Percentiles rank a stretch among this genome's conserved stretches.
These are phyloP conservation scores for Cydia pomonella DNA, from an alignment of 1,140 invertebrate species.

Conservation along the genomic window DNA sequence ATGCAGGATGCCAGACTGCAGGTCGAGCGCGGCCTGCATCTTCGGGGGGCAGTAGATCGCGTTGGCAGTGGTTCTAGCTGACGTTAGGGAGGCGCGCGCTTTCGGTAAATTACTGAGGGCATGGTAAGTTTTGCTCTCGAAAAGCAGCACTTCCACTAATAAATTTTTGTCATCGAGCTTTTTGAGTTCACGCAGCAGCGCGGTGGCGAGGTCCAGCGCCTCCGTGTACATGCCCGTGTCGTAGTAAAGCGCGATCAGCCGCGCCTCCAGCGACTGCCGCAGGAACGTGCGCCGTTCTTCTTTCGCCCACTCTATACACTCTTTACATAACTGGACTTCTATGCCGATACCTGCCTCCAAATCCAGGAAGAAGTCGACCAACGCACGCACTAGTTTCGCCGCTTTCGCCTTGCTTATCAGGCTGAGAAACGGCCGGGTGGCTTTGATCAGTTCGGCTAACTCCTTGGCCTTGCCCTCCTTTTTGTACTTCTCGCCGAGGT, in stretches of 20 bases:
- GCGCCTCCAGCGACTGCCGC: conserved; percentile 96
- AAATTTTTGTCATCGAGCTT: conserved; percentile 99
- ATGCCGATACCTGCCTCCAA: conserved; percentile 96
- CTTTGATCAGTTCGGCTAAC: conserved; percentile 95
- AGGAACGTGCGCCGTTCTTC: conserved; percentile 98
- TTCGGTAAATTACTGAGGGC: conserved; percentile 98
- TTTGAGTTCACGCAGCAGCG: conserved; percentile 96
- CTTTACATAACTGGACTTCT: conserved; percentile 94
- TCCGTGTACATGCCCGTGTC: conserved; percentile 95
- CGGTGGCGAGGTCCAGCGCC: conserved; percentile 91
- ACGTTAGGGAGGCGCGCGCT: conserved; percentile 97
- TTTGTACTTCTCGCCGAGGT: conserved; percentile 94
- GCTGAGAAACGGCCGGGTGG: conserved; percentile 95
- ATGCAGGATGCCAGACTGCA: conserved; percentile 99
- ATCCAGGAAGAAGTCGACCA: conserved; percentile 99
- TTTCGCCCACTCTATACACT: conserved; percentile 99
- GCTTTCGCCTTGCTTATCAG: conserved; percentile 99
- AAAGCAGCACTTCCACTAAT: conserved; percentile 96
- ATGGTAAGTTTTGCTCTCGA: conserved; percentile 99
- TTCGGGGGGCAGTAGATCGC: conserved; percentile 99
- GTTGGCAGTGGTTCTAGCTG: conserved; percentile 99
- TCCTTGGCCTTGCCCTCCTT: conserved; percentile 96
- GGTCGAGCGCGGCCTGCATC: conserved; percentile 97
- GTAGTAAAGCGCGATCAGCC: conserved; percentile 96
- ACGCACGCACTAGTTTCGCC: conserved; percentile 96